Base-by-base conservation (phyloP, 2,797 vertebrate species). In the Hapalemur alaotrensis region DNA sequence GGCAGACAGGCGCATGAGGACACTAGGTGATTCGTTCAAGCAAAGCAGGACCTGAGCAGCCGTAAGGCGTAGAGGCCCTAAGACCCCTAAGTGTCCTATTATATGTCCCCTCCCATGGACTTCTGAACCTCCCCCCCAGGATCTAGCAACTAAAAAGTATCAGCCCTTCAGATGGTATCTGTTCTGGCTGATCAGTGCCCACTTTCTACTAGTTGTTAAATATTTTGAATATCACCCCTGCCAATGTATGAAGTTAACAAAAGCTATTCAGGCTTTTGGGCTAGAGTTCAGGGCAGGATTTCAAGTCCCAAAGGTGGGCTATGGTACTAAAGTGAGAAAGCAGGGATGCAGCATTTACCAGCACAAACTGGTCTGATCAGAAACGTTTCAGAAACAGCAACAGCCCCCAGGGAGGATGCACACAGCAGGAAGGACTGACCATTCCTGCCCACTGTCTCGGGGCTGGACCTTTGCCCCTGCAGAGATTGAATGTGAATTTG, bases 401-500 rank as follows among this genome's bases (percentile, higher is more conserved):
- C 1, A 25, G 41, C n/a, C 80, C 32, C 48, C 59, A 35, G 28
- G 0, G 5, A 38, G 32, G 79, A 38, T 7, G 13, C 25, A 12
- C 7, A 12, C 30, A 67, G 65, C 41, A 28, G 52, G 35, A 85
- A 82, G 32, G 41, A 50, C 38, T 75, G 46, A 25, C 32, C 18
- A 23, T 22, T 82, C 41, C 90, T 46, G 67, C 65, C 48, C 32
- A 7, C 43, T 17, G 32, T 41, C 81, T 46, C 8, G 41, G 86
- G 48, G 67, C 35, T 30, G 61, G 83, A 48, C 17, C 84, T 72
- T 46, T 43, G 52, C 50, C 65, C 80, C 41, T 15, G n/a, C 17
- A 69, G 73, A 92, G 54, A 67, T 22, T 50, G 46, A 83, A 92
- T 67, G 14, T 38, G 14, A 38, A 92, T 75, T 96, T 98, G 94